Percentiles rank a stretch among this genome's conserved stretches.
Conservation (phyloP, 2,113 vertebrate species). For the Xerus inauris region DNA sequence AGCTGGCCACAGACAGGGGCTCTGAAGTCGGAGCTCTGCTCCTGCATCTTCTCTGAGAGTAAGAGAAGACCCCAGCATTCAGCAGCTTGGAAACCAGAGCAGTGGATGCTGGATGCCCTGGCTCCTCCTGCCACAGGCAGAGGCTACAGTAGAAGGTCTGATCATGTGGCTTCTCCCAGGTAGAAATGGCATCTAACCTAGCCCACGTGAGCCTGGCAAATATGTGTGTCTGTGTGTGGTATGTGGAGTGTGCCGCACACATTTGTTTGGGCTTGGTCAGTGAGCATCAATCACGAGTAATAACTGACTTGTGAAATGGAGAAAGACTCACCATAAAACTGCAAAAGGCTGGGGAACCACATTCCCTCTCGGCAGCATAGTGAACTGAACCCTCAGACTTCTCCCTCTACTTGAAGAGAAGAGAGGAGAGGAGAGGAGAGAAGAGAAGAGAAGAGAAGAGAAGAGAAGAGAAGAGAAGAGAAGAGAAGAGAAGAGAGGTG, state of each 20-base stretch:
- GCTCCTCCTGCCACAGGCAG: too few relatives aligned
- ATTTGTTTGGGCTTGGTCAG: constrained; percentile 26
- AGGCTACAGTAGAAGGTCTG: not conserved
- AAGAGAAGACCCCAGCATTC: not conserved
- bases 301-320: constrained; percentile 56
- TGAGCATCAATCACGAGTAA: constrained; percentile 63
- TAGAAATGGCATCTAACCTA: not conserved
- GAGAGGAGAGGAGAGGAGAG: too few relatives aligned
- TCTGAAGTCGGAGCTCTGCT: not conserved
- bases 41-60: not conserved
- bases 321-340: constrained; percentile 73
- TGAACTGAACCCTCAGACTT: not conserved
- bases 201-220: constrained; percentile 32
- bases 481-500: not conserved
- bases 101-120: rapidly evolving
- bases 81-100: not conserved
- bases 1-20: not conserved
- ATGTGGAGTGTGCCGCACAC: constrained; percentile 46
- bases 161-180: not conserved
- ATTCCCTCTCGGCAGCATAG: not conserved
- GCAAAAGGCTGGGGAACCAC: not conserved
- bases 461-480: too few relatives aligned
- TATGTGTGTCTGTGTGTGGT: constrained; percentile 56
- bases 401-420: too few relatives aligned
- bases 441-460: too few relatives aligned